Evolutionary conservation across 2,888 invertebrate genomes (phyloP), one percentile per base, ranked within the genome.

Genomic region (Podabrus alpinus): DNA sequence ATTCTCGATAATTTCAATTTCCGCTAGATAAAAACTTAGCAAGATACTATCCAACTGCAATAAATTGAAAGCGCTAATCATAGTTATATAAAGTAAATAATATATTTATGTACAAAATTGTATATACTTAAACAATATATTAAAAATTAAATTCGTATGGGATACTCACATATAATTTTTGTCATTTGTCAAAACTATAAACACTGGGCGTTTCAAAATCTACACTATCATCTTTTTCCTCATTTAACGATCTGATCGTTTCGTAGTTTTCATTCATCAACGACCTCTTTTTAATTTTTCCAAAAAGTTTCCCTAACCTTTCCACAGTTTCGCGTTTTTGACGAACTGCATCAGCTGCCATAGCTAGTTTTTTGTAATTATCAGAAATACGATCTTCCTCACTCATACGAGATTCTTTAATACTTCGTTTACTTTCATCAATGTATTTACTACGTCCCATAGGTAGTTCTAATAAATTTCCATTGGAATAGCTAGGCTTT

Each of bases 131-230:
- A 64, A n/a, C n/a, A 64, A 64, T 61, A 64, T 64, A 64, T 19
- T 16, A 21, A 64, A 64, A 64, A 19, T 64, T 19, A 64, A 64
- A 45, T 45, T 1, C 7, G 2, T 4, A n/a, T 25, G 2, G 9
- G 11, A 21, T 29, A 7, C n/a, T 45, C 5, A 45, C 45, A 45
- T 7, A 45, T 45, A 21, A 68, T 68, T 64, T 19, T 15, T 71
- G 29, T 29, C 21, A 72, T 19, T 68, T 67, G 29, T 69, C 24
- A 24, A 71, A 71, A 77, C 82, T 84, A 82, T 81, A 85, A 69
- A 85, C 83, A 77, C 84, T 72, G 1, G 85, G 85, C 59, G 83
- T 77, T 79, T 86, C 86, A 72, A 83, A 85, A 4, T 45, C 62
- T 15, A 17, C 60, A 9, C 25, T 74, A 74, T 77, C 79, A 68